Evolutionary conservation across 2,888 invertebrate species (phyloP).

Genomic region (Eupithecia inturbata): DNA sequence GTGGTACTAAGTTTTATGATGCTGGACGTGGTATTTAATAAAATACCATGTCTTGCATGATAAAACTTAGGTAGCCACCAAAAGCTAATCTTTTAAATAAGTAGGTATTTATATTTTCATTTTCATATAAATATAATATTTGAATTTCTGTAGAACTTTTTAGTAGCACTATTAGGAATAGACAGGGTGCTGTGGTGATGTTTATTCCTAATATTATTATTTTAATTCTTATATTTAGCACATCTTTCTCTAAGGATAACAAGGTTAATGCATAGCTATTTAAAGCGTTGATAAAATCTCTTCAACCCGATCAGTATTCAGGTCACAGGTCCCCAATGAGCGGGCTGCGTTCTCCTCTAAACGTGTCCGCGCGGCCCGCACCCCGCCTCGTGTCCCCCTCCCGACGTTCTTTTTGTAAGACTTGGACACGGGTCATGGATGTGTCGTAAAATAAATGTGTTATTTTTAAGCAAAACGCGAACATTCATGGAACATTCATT

Average conservation of each 20-base stretch:
- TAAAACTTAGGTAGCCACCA: background rate
- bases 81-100: background rate
- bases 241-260: background rate
- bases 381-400: conserved; percentile 49
- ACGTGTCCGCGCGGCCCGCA: conserved; percentile 56
- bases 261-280: background rate
- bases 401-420: conserved; percentile 45
- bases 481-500: background rate
- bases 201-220: background rate
- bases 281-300: conserved; percentile 3
- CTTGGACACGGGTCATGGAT: conserved; percentile 34
- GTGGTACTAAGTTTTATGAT: no score
- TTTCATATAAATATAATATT: background rate
- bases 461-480: background rate
- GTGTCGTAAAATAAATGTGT: background rate
- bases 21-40: background rate
- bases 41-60: background rate
- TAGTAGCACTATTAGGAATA: no score
- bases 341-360: conserved; percentile 58
- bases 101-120: no score
- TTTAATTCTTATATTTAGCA: background rate
- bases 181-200: no score
- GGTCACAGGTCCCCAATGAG: conserved; percentile 51
- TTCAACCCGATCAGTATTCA: conserved; percentile 45
- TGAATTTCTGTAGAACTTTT: background rate